Percentiles rank a stretch among this genome's conserved stretches.
Evolutionary conservation across 2,888 invertebrate species (phyloP).

Genomic region (Pasiphila rectangulata): DNA sequence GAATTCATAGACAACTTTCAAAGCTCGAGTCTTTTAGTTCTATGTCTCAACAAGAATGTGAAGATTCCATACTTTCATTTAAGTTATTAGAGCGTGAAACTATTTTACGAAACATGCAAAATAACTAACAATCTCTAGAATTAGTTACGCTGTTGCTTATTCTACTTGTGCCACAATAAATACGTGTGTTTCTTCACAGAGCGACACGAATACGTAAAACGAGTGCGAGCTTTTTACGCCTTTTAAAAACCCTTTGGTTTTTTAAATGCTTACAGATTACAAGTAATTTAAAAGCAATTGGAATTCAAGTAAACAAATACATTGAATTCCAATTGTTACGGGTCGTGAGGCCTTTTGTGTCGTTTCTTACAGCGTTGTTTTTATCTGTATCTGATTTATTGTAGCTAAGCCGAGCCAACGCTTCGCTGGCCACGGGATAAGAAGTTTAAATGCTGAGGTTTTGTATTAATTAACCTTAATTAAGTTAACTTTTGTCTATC

Average conservation of each 20-base stretch:
- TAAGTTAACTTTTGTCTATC: slow-evolving; percentile 51
- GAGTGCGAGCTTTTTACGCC: slow-evolving; percentile 43
- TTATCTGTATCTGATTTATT: slow-evolving; percentile 21
- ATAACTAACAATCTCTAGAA: slow-evolving; percentile 78
- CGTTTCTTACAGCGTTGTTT: slow-evolving; percentile 17
- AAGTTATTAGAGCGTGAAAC: slow-evolving; percentile 78
- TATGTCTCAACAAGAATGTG: slow-evolving; percentile 29
- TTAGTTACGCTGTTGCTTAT: slow-evolving; percentile 77
- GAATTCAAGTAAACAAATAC: no score
- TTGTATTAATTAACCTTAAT: slow-evolving; percentile 70
- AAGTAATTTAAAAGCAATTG: slow-evolving; percentile 10
- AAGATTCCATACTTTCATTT: slow-evolving; percentile 74
- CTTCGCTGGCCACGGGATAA: slow-evolving; percentile 32
- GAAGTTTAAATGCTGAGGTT: slow-evolving; percentile 27
- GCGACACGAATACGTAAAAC: slow-evolving; percentile 68
- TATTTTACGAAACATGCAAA: slow-evolving; percentile 80
- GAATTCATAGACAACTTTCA: slow-evolving; percentile 27
- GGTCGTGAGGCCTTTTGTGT: slow-evolving; percentile 18
- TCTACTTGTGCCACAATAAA: slow-evolving; percentile 69
- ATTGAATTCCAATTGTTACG: slow-evolving; percentile 18
- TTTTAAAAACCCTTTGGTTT: slow-evolving; percentile 2
- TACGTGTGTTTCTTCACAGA: slow-evolving; percentile 68
- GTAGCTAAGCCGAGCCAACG: slow-evolving; percentile 23
- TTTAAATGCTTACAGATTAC: not conserved
- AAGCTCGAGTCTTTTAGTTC: slow-evolving; percentile 20